Evolutionary conservation across 2,797 vertebrate species (phyloP), one percentile per base, ranked within the genome.

Genomic region (Nannoperca obscura): DNA sequence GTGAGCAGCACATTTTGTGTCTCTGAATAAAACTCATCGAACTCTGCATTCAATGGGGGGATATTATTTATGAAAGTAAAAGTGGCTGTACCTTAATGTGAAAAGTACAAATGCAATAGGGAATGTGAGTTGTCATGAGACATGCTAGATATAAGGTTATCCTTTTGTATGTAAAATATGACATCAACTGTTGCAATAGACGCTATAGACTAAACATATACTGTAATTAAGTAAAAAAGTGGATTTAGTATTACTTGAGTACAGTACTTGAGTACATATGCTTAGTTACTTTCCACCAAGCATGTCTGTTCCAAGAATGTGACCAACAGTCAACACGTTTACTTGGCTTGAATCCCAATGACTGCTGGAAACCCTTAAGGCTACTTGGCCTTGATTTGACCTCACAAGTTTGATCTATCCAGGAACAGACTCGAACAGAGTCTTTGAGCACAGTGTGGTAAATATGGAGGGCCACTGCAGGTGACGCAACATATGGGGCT

Each of bases 401-500:
- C 88, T 64, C 70, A 57, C 58, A 78, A 81, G 78, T 85, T 85
- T 82, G 27, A 73, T 76, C 69, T 74, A 46, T 83, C 46, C 36
- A 27, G 47, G 62, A 74, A 36, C 32, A 46, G 66, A 71, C 81
- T 75, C 79, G 62, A 72, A 36, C 32, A 46, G 66, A 71, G 82
- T 75, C 79, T 83, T 66, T 3, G 44, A 77, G 57, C 70, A 32
- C 61, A 78, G 74, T 53, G 77, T 81, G 78, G 62, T 79, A 78
- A 82, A 86, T 58, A 74, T 22, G 71, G 60, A 80, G 59, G 80
- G 84, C 80, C 84, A 83, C 71, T 71, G 74, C 65, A 85, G 86
- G 84, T 89, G 86, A 81, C 57, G 57, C 60, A 86, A 55, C 90
- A 91, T 89, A 91, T 90, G 88, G 90, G 52, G 61, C 85, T 91